These are phyloP conservation scores for Fukomys damarensis DNA, from an alignment of 2,113 vertebrate species.

Conservation along the genomic window DNA sequence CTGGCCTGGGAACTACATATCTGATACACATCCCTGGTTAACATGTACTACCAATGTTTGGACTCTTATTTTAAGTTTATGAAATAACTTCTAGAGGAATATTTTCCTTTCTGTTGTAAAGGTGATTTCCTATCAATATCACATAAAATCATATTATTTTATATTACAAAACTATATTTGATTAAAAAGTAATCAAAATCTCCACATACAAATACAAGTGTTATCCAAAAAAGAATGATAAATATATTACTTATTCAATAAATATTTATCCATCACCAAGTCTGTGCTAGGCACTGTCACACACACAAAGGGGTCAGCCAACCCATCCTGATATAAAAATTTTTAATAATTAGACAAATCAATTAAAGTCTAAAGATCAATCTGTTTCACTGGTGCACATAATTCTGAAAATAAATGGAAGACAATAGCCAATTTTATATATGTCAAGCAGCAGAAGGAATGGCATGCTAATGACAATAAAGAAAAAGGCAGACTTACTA, in stretches of 20 bases:
- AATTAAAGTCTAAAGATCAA: constrained; percentile 49
- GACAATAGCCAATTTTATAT: constrained; percentile 17
- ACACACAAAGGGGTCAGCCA: neutral
- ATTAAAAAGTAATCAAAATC: constrained; percentile 48
- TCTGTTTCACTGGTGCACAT: neutral
- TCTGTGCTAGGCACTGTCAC: neutral
- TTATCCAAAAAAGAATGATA: neutral
- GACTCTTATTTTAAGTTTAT: constrained; percentile 21
- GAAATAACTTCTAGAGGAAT: neutral
- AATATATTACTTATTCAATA: neutral
- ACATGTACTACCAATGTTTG: constrained; percentile 1
- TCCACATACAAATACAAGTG: constrained; percentile 17
- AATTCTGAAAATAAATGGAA: constrained; percentile 63
- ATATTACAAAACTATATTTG: neutral
- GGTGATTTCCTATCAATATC: neutral
- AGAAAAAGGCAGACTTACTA: constrained; percentile 14
- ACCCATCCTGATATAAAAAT: neutral
- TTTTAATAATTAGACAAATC: constrained; percentile 28
- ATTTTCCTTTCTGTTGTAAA: constrained; percentile 32
- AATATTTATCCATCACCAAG: neutral
- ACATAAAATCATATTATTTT: constrained; percentile 20
- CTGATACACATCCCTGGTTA: neutral
- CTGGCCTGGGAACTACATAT: neutral
- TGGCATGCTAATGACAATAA: neutral
- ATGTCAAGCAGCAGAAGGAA: neutral